Evolutionary conservation across 2,113 vertebrate genomes (phyloP).

Genomic region (Spilogale gracilis): DNA sequence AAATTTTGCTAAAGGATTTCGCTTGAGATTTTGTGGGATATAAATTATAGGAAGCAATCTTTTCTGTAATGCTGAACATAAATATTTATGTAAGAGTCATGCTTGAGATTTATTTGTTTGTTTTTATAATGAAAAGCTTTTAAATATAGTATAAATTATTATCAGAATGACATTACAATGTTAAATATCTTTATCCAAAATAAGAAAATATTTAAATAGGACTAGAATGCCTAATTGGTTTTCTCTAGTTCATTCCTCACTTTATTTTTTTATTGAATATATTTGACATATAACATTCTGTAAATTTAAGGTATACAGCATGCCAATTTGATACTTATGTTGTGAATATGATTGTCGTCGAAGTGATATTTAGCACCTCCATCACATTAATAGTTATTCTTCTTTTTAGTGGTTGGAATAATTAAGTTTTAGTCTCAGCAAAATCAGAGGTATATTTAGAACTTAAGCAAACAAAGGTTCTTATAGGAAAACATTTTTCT

Average conservation of each 20-base stretch:
- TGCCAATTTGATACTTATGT: neutral
- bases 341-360: neutral
- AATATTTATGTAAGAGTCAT: neutral
- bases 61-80: neutral
- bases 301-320: neutral
- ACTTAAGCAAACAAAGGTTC: neutral
- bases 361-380: neutral
- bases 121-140: neutral
- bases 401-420: neutral
- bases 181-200: conserved; percentile 32
- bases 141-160: neutral
- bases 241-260: neutral
- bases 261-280: neutral
- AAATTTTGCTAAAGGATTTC: neutral
- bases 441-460: neutral
- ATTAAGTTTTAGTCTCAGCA: conserved; percentile 9
- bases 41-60: neutral
- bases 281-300: neutral
- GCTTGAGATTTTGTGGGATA: neutral
- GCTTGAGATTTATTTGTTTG: neutral
- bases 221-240: neutral
- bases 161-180: neutral
- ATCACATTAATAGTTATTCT: neutral
- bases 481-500: conserved; percentile 6
- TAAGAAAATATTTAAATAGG: conserved; percentile 41